Evolutionary conservation across 2,113 vertebrate species (phyloP), one percentile per base, ranked within the genome.

Genomic region (Catharus minimus): DNA sequence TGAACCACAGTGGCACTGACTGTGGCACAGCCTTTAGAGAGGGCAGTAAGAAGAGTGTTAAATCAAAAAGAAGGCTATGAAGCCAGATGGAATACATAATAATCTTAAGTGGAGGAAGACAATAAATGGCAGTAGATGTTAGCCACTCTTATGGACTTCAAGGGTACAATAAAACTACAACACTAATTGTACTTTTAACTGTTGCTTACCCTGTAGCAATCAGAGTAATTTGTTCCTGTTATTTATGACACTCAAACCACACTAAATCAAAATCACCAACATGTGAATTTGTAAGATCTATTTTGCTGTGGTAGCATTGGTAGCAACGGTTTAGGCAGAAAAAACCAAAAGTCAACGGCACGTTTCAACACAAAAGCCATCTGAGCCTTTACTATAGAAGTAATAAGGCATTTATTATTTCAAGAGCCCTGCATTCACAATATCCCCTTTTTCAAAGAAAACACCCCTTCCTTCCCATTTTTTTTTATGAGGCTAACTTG

Each of bases 401-500:
- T 95, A 94, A 91, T 88, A 92, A 46, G 71, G 95, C 85, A 92
- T 92, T 94, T 85, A 96, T 94, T 94, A 93, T 93, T 93, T 96
- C 92, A 94, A 96, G 94, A 96, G 95, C 94, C 97, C 93, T 94
- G 91, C 80, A 78, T 95, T 96, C 67, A 73, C 86, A 88, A 94
- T 91, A 86, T 94, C 93, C 92, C 92, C 90, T 81, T 95, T 88
- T 94, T 60, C 52, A 93, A 81, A 94, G 91, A 97, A 97, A 97
- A 96, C 89, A 97, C 85, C 96, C 93, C 95, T 95, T 82, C 60
- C 88, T 82, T 87, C 82, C 64, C 87, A 95, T 38, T 95, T 91
- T 95, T 91, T 49, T 92, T 94, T 83, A 85, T 44, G 88, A 97
- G 96, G 96, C 91, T 97, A 95, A 96, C 97, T 95, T 96, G 93